A percentile compares a stretch with the other conserved stretches of the same genome.
These are phyloP conservation scores for Mycalesis mineus DNA, from an alignment of 2,888 invertebrate genomes.

Conservation along the genomic window DNA sequence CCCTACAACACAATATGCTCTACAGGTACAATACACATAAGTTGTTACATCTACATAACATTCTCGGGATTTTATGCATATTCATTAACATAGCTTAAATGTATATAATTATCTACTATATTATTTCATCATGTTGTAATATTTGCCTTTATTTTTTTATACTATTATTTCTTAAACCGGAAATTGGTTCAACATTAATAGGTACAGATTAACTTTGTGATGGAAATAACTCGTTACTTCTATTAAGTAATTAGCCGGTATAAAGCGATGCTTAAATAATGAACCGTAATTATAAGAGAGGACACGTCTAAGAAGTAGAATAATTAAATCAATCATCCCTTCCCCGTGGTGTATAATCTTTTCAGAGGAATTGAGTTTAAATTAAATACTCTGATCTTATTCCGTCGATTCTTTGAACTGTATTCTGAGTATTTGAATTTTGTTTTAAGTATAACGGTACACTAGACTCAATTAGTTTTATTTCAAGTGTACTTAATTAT, in stretches of 20 bases:
- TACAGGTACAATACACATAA: too few species aligned
- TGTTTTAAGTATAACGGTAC: neutral
- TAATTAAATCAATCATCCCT: constrained; percentile 77
- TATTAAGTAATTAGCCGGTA: constrained; percentile 76
- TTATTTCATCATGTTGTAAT: too few species aligned
- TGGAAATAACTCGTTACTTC: constrained; percentile 76
- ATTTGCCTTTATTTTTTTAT: constrained; percentile 61
- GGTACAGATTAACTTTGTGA: constrained; percentile 58
- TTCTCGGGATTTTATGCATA: too few species aligned
- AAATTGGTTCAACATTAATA: constrained; percentile 66
- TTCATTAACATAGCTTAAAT: too few species aligned
- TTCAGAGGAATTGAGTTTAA: constrained; percentile 66
- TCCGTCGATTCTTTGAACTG: constrained; percentile 54
- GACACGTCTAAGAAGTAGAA: constrained; percentile 72
- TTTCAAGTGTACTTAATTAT: neutral
- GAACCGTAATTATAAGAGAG: constrained; percentile 76
- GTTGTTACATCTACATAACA: too few species aligned
- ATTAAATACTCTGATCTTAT: constrained; percentile 63
- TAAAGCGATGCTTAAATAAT: constrained; percentile 77
- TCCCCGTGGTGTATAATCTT: constrained; percentile 72
- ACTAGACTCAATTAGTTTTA: neutral
- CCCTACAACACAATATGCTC: too few species aligned
- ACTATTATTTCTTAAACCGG: constrained; percentile 49
- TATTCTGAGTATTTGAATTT: constrained; percentile 16
- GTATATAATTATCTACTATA: too few species aligned